Percentiles rank a stretch among this genome's conserved stretches.
phyloP scores from a whole-genome alignment of 2,888 invertebrate genomes.

The Oscheius sp. region DNA sequence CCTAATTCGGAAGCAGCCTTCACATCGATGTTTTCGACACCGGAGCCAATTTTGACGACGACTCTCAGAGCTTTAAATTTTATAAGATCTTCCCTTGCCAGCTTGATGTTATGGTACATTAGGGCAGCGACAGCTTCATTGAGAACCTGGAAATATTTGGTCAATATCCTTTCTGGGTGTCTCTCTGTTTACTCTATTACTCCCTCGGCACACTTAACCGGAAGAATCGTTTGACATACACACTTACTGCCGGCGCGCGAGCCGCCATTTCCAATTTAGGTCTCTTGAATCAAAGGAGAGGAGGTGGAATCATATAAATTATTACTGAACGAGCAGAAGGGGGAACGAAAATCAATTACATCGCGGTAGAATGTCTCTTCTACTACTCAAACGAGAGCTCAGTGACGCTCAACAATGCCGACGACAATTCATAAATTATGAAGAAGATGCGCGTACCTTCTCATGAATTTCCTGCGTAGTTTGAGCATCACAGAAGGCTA shows the following conservation, averaged over 20 bases:
- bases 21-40: constrained; percentile 98
- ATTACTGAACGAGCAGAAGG: constrained; percentile 17
- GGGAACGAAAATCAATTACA: constrained; percentile 30
- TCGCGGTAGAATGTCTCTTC: constrained; percentile 27
- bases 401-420: constrained; percentile 13
- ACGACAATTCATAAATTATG: constrained; percentile 5
- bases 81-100: constrained; percentile 98
- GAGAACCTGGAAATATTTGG: constrained; percentile 81
- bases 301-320: constrained; percentile 26
- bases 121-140: constrained; percentile 99
- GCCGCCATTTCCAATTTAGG: background rate
- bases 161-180: background rate
- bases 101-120: constrained; percentile 99
- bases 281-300: constrained; percentile 24
- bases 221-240: too few relatives aligned
- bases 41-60: constrained; percentile 97
- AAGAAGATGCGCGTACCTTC: constrained; percentile 79
- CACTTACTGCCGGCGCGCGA: background rate
- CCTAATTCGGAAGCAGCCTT: constrained; percentile 81
- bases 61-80: constrained; percentile 98
- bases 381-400: background rate
- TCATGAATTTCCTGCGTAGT: constrained; percentile 99
- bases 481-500: constrained; percentile 99
- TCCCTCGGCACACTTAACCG: background rate
- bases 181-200: background rate